Evolutionary conservation across 2,113 vertebrate genomes (phyloP), one percentile per base, ranked within the genome.

Genomic region (Cinclus mexicanus): DNA sequence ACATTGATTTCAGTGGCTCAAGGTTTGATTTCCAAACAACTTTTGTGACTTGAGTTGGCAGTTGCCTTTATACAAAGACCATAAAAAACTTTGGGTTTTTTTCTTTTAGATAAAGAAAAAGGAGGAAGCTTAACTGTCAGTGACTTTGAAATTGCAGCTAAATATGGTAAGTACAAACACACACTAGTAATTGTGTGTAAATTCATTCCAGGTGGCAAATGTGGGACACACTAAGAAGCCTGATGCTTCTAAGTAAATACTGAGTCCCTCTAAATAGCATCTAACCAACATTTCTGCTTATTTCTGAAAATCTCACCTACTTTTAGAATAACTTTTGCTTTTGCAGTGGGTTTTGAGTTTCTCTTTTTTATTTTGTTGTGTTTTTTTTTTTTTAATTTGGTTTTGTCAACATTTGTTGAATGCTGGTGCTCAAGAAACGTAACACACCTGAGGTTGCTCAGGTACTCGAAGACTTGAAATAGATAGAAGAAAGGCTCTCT

Each of bases 131-230:
- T 99, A 46, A 93, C 39, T 20, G 98, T 99, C 2, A 83, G 80
- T 15, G 98, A 99, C 91, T 99, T 99, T 93, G 97, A 98, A 29
- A 94, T 97, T 5, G 98, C 98, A 50, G 99, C 99, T 59, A 98
- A 98, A 89, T 98, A 97, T 9, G 97, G 99, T 99, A 93, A 98
- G 97, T 97, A 37, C n/a, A 52, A 50, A 46, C 25, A 29, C 23
- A 33, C 11, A 28, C 33, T n/a, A 21, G 19, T 61, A 52, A 53
- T 29, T 75, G 22, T 59, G 29, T 88, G 22, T 71, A 33, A 64
- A 41, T 78, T 46, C 44, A 24, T 64, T 63, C 35, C 8, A 50
- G 8, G 5, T 81, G 64, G 59, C 15, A 83, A 67, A 79, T 24
- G 4, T 49, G 31, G 65, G 39, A 39, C 14, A 15, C 9, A 10